Conservation (phyloP, 2,888 invertebrate genomes). For the Drosophila gaucha region DNA sequence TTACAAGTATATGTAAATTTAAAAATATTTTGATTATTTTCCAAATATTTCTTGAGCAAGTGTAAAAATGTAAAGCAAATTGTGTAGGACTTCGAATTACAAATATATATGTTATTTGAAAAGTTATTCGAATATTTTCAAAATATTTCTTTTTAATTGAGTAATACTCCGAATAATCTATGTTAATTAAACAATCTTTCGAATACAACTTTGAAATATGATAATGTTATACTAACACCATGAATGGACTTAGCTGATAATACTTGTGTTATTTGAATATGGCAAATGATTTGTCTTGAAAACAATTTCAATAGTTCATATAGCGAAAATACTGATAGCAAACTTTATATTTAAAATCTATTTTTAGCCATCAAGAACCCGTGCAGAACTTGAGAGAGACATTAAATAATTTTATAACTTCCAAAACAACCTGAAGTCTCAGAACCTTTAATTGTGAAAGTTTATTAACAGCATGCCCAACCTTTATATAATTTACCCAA, state of each 20-base stretch:
- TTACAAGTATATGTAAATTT: background rate
- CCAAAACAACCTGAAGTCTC: background rate
- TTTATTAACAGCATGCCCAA: constrained; percentile 31
- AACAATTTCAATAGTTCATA: background rate
- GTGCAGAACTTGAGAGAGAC: no score
- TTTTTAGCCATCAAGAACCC: background rate
- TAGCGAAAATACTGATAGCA: constrained; percentile 4
- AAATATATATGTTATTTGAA: background rate
- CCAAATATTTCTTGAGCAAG: background rate
- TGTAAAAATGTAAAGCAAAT: background rate
- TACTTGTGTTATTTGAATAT: constrained; percentile 19
- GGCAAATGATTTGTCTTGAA: constrained; percentile 1
- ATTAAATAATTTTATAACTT: background rate
- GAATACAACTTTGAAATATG: background rate
- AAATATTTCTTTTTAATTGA: background rate
- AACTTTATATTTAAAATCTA: background rate
- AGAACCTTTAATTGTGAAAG: background rate
- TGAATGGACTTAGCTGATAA: constrained; percentile 10
- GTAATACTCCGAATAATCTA: no score
- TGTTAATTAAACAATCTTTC: background rate
- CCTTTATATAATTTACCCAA: constrained; percentile 20
- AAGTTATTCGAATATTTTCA: background rate
- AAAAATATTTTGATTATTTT: background rate
- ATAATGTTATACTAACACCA: constrained; percentile 21
- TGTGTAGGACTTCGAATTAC: no score